Base-by-base conservation (phyloP, 2,797 vertebrate genomes). In the Crotalus adamanteus region DNA sequence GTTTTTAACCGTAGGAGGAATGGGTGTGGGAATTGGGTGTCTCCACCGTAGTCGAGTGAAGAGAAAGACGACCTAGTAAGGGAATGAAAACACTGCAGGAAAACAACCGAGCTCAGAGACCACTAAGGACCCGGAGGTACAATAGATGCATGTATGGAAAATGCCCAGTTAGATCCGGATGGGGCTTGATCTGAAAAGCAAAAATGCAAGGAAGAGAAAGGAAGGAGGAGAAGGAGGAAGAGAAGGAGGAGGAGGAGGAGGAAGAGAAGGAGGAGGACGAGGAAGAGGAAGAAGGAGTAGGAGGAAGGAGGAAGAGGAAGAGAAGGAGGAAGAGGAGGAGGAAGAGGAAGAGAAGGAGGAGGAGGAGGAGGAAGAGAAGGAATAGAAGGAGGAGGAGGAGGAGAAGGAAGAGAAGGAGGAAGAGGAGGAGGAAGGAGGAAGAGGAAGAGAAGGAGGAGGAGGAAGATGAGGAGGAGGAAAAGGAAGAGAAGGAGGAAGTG, bases 301-400 rank as follows among this genome's bases (percentile, higher is more conserved):
- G n/a, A n/a, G n/a, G 4, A 16, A 20, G 1, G 37, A n/a, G 31
- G 6, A 28, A 2, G 26, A 28, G 26, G 16, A 22, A 2, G 53
- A 9, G 1, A 11, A 18, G 14, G 9, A 5, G 14, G 25, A 57
- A 22, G 1, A 3, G 0, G 3, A 37, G 31, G 12, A 31, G 2
- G 86, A 4, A 2, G 14, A n/a, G 2, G 28, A 20, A 0, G 12
- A n/a, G 31, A 9, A 28, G 2, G 26, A 28, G 42, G 8, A 22
- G 1, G 53, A 9, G 1, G 12, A 18, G 14, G 9, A 5, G 14
- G 14, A 57, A 22, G 1, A n/a, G 1, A 3, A 9, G 18, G 22
- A 22, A 0, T 4, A n/a, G 20, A 11, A 26, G 1, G 53, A 26
- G 0, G 11, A 26, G 1, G 16, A 9, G 25, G 25, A 73, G 7